phyloP scores from a whole-genome alignment of 2,888 invertebrate species.

The Mantis religiosa region DNA sequence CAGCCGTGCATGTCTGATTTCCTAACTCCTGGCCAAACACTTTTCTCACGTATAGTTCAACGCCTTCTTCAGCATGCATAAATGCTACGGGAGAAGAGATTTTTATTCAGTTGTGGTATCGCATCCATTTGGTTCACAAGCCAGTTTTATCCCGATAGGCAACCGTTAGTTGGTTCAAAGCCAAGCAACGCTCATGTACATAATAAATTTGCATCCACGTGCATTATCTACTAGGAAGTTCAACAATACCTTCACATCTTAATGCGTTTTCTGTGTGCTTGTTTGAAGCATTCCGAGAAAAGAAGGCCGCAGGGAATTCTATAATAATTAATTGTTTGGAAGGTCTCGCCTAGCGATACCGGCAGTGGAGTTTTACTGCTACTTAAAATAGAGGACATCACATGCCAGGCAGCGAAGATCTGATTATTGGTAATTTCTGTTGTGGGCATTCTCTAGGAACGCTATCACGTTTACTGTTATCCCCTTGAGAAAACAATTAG shows the following conservation, averaged over 20 bases:
- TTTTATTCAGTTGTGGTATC: not conserved
- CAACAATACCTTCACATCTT: not conserved
- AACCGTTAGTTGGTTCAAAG: not conserved
- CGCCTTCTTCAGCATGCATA: not conserved
- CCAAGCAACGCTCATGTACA: not conserved
- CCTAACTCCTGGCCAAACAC: not conserved
- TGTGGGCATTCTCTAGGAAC: too few species aligned
- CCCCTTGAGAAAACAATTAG: too few species aligned
- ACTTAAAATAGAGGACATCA: not conserved
- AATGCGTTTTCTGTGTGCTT: not conserved
- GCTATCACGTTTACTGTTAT: too few species aligned
- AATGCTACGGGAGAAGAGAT: not conserved
- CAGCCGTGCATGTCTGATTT: not conserved
- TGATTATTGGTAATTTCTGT: too few species aligned
- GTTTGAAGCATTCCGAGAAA: not conserved
- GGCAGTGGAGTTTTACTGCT: not conserved
- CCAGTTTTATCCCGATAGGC: not conserved
- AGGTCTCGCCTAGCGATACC: not conserved
- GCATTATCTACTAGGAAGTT: not conserved
- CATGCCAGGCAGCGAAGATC: not conserved
- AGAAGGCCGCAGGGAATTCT: not conserved
- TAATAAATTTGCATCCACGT: not conserved
- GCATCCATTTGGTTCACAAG: not conserved
- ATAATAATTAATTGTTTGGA: not conserved
- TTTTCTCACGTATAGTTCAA: not conserved